Conservation (phyloP, 2,113 vertebrate species). For the Amphiprion percula region DNA sequence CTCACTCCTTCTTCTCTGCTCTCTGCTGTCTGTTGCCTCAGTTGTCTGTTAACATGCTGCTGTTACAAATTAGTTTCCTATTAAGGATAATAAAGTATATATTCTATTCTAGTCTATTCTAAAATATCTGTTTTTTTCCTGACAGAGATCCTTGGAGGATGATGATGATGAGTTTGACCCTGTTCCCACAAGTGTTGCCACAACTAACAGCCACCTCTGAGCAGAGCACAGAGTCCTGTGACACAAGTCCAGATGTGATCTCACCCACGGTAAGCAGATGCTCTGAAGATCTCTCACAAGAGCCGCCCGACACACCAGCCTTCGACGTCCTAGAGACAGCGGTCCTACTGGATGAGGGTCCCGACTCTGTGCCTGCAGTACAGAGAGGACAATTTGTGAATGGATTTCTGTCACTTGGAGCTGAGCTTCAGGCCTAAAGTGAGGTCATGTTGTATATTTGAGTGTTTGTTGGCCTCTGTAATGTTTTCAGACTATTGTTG, state of each 20-base stretch:
- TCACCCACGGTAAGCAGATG: slow-evolving; percentile 92
- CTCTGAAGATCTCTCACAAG: slow-evolving; percentile 94
- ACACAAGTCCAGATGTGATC: slow-evolving; percentile 92
- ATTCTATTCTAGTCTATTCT: too few species aligned
- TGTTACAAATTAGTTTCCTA: too few species aligned
- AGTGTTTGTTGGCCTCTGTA: slow-evolving; percentile 11
- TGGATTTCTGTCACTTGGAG: slow-evolving; percentile 25
- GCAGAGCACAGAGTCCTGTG: slow-evolving; percentile 95
- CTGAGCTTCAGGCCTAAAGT: slow-evolving; percentile 15
- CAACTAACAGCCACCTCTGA: slow-evolving; percentile 90
- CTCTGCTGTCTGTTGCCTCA: too few species aligned
- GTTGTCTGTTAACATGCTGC: too few species aligned
- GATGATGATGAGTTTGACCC: slow-evolving; percentile 93
- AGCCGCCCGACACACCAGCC: slow-evolving; percentile 83
- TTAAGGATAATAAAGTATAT: too few species aligned
- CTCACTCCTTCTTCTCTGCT: too few species aligned
- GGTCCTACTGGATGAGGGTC: slow-evolving; percentile 82
- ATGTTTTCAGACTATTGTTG: slow-evolving; percentile 6
- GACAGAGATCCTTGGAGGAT: slow-evolving; percentile 90
- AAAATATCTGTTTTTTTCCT: neutral
- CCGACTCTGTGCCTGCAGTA: slow-evolving; percentile 81
- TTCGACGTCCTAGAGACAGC: slow-evolving; percentile 83
- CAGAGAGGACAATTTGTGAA: slow-evolving; percentile 39
- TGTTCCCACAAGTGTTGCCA: slow-evolving; percentile 84
- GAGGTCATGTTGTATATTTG: slow-evolving; percentile 32